phyloP scores from a whole-genome alignment of 2,888 invertebrate genomes.

The Cosmia pyralina region DNA sequence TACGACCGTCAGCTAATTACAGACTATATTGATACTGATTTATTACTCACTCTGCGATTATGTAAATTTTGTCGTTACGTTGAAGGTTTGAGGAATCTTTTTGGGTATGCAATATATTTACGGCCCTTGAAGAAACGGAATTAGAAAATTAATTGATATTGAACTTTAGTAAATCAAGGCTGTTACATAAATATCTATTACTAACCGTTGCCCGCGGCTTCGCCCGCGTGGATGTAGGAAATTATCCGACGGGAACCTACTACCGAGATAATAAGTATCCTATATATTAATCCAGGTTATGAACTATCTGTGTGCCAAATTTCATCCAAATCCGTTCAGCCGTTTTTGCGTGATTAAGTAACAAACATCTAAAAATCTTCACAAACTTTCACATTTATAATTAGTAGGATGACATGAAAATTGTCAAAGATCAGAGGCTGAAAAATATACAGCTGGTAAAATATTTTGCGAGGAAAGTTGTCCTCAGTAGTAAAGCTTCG shows the following conservation, averaged over 20 bases:
- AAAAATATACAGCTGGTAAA: not conserved
- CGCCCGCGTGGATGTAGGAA: too few species aligned
- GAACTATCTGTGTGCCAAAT: too few species aligned
- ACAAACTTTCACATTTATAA: too few species aligned
- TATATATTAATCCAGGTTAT: too few species aligned
- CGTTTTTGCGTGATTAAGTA: too few species aligned
- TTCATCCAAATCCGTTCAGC: too few species aligned
- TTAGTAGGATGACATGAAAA: not conserved
- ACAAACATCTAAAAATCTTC: too few species aligned
- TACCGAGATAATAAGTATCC: too few species aligned
- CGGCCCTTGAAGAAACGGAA: constrained; percentile 15
- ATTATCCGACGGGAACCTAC: too few species aligned
- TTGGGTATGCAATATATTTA: not conserved
- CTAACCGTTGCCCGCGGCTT: too few species aligned
- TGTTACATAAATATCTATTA: too few species aligned
- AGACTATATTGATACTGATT: not conserved
- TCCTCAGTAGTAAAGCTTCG: not conserved
- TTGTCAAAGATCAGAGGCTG: not conserved
- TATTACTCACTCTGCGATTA: constrained; percentile 27
- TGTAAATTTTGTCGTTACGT: constrained; percentile 29
- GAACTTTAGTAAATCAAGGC: constrained; percentile 11
- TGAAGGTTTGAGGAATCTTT: constrained; percentile 26
- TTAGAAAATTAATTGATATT: not conserved
- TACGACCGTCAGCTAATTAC: constrained; percentile 39
- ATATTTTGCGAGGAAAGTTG: not conserved